These are phyloP conservation scores for Acromyrmex heyeri DNA, from an alignment of 1,140 invertebrate genomes.

Conservation along the genomic window DNA sequence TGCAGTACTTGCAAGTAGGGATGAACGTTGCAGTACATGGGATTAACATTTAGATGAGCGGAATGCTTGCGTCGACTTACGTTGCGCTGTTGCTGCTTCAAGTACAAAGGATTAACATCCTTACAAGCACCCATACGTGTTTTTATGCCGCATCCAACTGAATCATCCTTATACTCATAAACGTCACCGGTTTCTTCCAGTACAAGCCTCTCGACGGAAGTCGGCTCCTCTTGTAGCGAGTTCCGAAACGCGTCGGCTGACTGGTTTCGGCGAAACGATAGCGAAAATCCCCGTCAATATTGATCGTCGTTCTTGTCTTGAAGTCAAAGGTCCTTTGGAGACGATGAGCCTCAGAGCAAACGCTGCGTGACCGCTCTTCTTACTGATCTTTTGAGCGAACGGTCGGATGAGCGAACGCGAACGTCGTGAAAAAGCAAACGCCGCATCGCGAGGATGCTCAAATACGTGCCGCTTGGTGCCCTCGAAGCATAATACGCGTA, in stretches of 20 bases:
- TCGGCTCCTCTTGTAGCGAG: conserved; percentile 46
- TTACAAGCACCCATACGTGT: conserved; percentile 37
- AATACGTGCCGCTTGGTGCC: conserved; percentile 54
- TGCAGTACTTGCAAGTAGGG: conserved; percentile 19
- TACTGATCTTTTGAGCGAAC: conserved; percentile 19
- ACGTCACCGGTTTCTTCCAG: conserved; percentile 39
- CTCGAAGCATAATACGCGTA: conserved; percentile 66
- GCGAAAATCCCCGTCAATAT: conserved; percentile 71
- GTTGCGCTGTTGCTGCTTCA: conserved; percentile 2
- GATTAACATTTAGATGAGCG: conserved; percentile 61
- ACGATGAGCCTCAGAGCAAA: conserved; percentile 35
- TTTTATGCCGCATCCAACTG: conserved; percentile 48
- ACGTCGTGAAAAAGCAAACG: conserved; percentile 51
- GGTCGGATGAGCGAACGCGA: conserved; percentile 15
- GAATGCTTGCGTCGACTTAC: conserved; percentile 37
- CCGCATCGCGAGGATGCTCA: conserved; percentile 51
- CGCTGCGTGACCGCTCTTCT: conserved; percentile 18
- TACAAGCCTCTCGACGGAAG: conserved; percentile 33
- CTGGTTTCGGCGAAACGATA: conserved; percentile 62
- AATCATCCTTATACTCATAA: conserved; percentile 60
- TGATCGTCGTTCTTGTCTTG: conserved; percentile 45
- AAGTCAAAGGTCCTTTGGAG: conserved; percentile 62
- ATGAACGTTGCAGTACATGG: conserved; percentile 42
- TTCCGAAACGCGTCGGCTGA: conserved; percentile 36
- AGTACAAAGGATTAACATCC: conserved; percentile 59